Percentiles rank a stretch among this genome's conserved stretches.
Conservation (phyloP, 2,113 vertebrate species). For the Eleginops maclovinus region DNA sequence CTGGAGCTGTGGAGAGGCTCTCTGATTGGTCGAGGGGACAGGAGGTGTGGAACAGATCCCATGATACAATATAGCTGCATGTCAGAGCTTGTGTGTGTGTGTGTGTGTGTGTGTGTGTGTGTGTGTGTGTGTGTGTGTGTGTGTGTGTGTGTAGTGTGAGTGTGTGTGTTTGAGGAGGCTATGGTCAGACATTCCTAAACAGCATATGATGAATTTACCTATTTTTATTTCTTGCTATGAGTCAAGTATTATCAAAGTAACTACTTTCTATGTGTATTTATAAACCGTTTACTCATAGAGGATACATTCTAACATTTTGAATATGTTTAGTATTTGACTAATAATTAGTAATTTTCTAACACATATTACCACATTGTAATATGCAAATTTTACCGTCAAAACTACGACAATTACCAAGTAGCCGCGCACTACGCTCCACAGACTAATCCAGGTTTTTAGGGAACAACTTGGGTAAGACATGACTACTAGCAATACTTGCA, state of each 20-base stretch:
- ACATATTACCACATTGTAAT: conserved; percentile 67
- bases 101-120: conserved; percentile 32
- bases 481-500: conserved; percentile 73
- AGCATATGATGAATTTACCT: conserved; percentile 15
- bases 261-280: conserved; percentile 69
- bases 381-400: conserved; percentile 71
- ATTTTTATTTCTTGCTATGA: conserved; percentile 58
- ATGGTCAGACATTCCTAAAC: conserved; percentile 12
- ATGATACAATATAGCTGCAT: conserved; percentile 62
- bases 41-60: conserved; percentile 56
- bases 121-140: conserved; percentile 33
- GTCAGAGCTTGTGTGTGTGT: conserved; percentile 56
- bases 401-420: conserved; percentile 61
- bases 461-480: conserved; percentile 64
- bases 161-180: conserved; percentile 39
- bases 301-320: conserved; percentile 66
- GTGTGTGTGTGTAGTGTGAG: conserved; percentile 35
- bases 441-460: conserved; percentile 62
- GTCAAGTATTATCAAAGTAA: conserved; percentile 54
- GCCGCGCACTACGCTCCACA: conserved; percentile 48
- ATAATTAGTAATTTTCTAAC: conserved; percentile 69
- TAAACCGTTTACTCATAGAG: conserved; percentile 70
- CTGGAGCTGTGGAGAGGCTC: conserved; percentile 53
- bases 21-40: conserved; percentile 69
- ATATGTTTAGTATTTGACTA: conserved; percentile 70